Percentiles rank a stretch among this genome's conserved stretches.
Evolutionary conservation across 92 coral and sea anemone species (phyloP).

Genomic region (Epizoanthus rinbou): DNA sequence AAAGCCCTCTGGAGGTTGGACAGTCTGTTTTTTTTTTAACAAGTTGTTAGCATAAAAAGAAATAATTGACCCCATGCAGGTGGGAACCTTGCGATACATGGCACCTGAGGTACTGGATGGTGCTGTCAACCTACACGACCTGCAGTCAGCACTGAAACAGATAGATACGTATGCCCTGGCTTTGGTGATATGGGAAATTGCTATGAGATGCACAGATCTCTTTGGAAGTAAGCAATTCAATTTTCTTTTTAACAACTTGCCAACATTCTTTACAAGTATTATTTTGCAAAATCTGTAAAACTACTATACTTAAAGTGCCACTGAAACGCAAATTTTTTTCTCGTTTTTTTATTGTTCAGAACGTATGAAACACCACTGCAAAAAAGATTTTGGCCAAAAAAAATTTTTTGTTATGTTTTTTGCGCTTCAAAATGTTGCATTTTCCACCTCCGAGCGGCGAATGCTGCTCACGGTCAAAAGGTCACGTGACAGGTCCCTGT

Average conservation of each 20-base stretch:
- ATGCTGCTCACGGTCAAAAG: slow-evolving; percentile 21
- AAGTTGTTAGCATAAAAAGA: no score
- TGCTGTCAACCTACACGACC: slow-evolving; percentile 84
- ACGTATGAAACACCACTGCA: slow-evolving; percentile 15
- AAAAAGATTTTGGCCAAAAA: neutral
- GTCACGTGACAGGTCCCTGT: neutral
- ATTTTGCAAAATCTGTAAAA: no score
- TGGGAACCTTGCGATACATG: slow-evolving; percentile 92
- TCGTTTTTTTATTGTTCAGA: neutral
- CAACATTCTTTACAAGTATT: no score
- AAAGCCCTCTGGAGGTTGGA: no score
- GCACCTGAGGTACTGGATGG: slow-evolving; percentile 98
- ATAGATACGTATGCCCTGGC: slow-evolving; percentile 94
- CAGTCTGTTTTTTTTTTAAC: no score
- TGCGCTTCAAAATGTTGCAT: slow-evolving; percentile 25
- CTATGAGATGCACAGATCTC: slow-evolving; percentile 86
- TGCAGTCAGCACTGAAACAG: slow-evolving; percentile 83
- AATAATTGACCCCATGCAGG: no score
- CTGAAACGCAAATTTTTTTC: no score
- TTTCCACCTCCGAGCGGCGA: slow-evolving; percentile 16
- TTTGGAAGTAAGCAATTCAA: slow-evolving; percentile 92
- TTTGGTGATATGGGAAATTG: slow-evolving; percentile 83
- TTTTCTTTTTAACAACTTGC: no score
- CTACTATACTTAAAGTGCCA: no score
- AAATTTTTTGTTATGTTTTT: slow-evolving; percentile 17